Base-by-base conservation (phyloP, 1,140 invertebrate species). In the Drosophila tani region DNA sequence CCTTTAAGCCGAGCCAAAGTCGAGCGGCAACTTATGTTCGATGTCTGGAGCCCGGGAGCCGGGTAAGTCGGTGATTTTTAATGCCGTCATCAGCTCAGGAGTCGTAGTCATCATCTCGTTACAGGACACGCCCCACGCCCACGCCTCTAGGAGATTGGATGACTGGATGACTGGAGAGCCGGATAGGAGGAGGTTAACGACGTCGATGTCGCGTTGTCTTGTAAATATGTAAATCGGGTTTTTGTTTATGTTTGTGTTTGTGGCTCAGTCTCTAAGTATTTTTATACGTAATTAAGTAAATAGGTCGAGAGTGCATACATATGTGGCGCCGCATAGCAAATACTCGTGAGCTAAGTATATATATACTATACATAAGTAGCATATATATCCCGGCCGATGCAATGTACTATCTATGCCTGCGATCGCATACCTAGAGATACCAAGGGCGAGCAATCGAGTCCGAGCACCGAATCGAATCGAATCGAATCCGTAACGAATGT, bases 281-380 rank as follows among this genome's bases (percentile, higher is more conserved):
- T 91, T 91, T 91, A 88, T 91, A 91, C 88, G 73, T 91, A 91
- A 86, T 82, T 82, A 91, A 81, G 82, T 79, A 77, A 77, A 62
- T 77, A 62, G 74, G 64, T 77, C 49, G 65, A 50, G 40, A 75
- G 65, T 63, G 65, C 74, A 81, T 65, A 50, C 9, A 11, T 21
- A 41, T 53, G 29, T 59, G 24, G 40, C 59, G 29, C 24, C 15
- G 49, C 56, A 50, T 46, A 60, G 53, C 29, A 66, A 59, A 55
- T 60, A n/a, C 46, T 40, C 24, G 24, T 32, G 46, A 56, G 60
- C 27, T 51, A 32, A 14, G 32, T 40, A 69, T 14, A 71, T 14
- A 71, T 57, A 63, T 46, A 56, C 46, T 55, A 47, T 35, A 40
- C 19, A 40, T 56, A 56, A 56, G 53, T 56, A 56, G 53, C 53